Base-by-base conservation (phyloP, 2,888 invertebrate genomes). In the Metopia argyrocephala region DNA sequence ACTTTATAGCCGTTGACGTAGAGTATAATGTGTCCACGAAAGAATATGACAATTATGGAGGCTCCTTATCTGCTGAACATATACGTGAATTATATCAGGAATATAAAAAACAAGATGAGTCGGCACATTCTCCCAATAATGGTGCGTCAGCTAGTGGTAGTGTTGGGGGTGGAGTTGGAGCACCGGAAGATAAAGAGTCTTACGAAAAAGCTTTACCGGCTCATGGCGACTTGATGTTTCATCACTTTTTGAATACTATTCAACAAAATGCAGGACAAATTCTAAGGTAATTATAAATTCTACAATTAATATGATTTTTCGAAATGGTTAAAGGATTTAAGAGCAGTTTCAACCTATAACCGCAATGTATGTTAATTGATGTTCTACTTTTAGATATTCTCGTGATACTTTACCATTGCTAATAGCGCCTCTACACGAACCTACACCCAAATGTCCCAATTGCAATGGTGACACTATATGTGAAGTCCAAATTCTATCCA, bases 401-500 rank as follows among this genome's bases (percentile, higher is more conserved):
- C 93, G 95, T 78, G 94, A 94, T 78, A 93, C 93, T 78, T 91
- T 92, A 5, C 94, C 96, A 0, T 87, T 96, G 25, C 90, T 95
- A 6, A 92, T 96, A 57, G 93, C 94, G n/a, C 94, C 94, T 0
- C 87, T 95, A 15, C 90, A 89, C 62, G 92, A 93, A 20, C 92
- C 87, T 84, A 91, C 75, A 71, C 89, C 85, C 78, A 91, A 91
- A 82, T 96, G 96, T 87, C 89, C 91, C 57, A 92, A 96, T 86
- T 96, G 96, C 87, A 94, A 94, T 66, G 92, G 94, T 1, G 93
- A 93, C 45, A 92, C 94, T 83, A 91, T 93, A 25, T 97, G 96
- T 88, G 97, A 97, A 89, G 90, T 97, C 12, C 97, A 97, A 91
- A 91, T 97, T 54, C 91, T 97, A 62, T 96, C 97, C 0, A 94